A percentile compares a stretch with the other conserved stretches of the same genome.
phyloP scores from a whole-genome alignment of 92 coral and sea anemone genomes.

The Blastomussa wellsi region DNA sequence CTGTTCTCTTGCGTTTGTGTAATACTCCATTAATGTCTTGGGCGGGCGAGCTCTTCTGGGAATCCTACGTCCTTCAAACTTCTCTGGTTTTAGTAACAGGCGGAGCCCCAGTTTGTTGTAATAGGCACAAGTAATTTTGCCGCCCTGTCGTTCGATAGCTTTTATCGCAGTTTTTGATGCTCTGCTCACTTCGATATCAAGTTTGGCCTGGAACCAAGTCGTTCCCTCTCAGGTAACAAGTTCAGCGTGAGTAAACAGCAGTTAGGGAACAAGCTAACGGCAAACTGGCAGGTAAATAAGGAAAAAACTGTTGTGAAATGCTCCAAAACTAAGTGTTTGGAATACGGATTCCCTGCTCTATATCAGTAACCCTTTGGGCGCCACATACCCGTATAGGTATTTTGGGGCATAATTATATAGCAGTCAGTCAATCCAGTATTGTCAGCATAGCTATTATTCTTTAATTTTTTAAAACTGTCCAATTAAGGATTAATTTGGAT shows the following conservation, averaged over 20 bases:
- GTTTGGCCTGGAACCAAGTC: constrained; percentile 79
- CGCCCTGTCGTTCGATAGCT: constrained; percentile 87
- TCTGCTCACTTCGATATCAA: constrained; percentile 87
- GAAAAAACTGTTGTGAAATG: too few relatives aligned
- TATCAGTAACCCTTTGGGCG: too few relatives aligned
- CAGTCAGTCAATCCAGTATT: too few relatives aligned
- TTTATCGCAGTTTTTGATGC: constrained; percentile 94
- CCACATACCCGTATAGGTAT: too few relatives aligned
- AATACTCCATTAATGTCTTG: constrained; percentile 75
- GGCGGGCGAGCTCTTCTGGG: constrained; percentile 95
- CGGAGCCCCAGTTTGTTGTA: constrained; percentile 91
- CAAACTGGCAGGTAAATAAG: too few relatives aligned
- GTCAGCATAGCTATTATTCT: too few relatives aligned
- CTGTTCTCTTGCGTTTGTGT: constrained; percentile 72
- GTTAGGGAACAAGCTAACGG: too few relatives aligned
- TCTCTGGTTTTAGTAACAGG: constrained; percentile 89
- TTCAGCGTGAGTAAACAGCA: not conserved
- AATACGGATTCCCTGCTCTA: too few relatives aligned
- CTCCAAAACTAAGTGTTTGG: too few relatives aligned
- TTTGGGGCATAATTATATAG: too few relatives aligned
- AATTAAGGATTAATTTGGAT: too few relatives aligned
- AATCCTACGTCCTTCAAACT: constrained; percentile 71
- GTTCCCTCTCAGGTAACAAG: constrained; percentile 64
- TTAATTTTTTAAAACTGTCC: too few relatives aligned
- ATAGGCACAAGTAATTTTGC: constrained; percentile 92